Conservation (phyloP, 2,888 invertebrate genomes). For the Tenthredo mesomela region DNA sequence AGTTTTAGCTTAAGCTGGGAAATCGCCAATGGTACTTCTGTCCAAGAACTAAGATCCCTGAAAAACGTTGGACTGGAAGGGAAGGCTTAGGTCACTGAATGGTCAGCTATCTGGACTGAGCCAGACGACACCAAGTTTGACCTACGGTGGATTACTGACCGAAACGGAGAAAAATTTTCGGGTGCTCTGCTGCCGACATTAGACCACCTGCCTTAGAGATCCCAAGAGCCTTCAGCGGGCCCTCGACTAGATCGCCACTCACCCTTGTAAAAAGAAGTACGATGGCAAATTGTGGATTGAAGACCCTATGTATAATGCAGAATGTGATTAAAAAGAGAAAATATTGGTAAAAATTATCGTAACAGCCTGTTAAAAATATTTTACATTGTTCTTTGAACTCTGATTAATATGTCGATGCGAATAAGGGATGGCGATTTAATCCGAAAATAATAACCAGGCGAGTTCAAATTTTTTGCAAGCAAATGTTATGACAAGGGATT, state of each 20-base stretch:
- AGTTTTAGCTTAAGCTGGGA: constrained; percentile 67
- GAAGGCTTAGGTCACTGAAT: constrained; percentile 56
- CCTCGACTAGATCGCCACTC: constrained; percentile 58
- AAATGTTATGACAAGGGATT: neutral
- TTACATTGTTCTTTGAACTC: neutral
- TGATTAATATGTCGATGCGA: neutral
- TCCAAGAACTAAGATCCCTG: constrained; percentile 54
- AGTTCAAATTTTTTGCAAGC: neutral
- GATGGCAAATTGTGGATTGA: neutral
- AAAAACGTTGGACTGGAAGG: constrained; percentile 38
- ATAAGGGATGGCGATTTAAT: neutral
- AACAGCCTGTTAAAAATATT: neutral
- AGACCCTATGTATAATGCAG: neutral
- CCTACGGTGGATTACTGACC: constrained; percentile 58
- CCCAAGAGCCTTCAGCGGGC: constrained; percentile 58
- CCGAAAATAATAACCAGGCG: neutral
- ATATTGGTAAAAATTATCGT: neutral
- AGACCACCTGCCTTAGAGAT: constrained; percentile 56
- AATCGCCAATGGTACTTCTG: constrained; percentile 64
- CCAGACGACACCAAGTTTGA: constrained; percentile 57
- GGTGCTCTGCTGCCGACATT: constrained; percentile 59
- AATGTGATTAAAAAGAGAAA: neutral
- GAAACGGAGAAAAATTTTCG: constrained; percentile 58
- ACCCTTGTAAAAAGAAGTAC: constrained; percentile 51
- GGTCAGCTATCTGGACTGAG: constrained; percentile 58